Base-by-base conservation (phyloP, 1,140 invertebrate species). In the Scaptodrosophila lebanonensis region DNA sequence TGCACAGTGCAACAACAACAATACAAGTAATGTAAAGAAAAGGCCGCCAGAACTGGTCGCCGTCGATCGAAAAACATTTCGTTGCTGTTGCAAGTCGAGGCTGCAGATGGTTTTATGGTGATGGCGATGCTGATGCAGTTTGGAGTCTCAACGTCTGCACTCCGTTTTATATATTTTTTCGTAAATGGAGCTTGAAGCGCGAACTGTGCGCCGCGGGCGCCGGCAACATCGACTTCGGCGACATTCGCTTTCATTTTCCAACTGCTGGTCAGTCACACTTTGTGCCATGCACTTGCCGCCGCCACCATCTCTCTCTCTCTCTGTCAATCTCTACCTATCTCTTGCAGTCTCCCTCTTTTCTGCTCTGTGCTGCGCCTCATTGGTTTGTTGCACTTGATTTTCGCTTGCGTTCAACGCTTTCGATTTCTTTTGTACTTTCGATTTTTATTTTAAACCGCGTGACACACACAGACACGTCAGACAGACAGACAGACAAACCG, bases 211-310 rank as follows among this genome's bases (percentile, higher is more conserved):
- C 73, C 58, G 58, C 72, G 66, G 73, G 73, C 72, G 75, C 72
- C 70, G 70, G 35, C 32, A 15, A 59, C 58, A 29, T 38, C 16
- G 17, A 66, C 44, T 11, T 47, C 56, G 47, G 59, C 72, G 73
- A 77, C 72, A 77, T 77, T 77, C 73, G 72, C 73, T 79, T 77
- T 77, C 73, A 73, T 77, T 77, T 77, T 49, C 32, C 61, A 39
- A 36, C 40, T 58, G 67, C 48, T 79, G 72, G 73, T 77, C 73
- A 73, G 54, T 68, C 64, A 66, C 64, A 73, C 51, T 69, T 65
- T 22, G n/a, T 57, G 35, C 42, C 58, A 48, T 61, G 58, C 52
- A 62, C 59, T 62, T 62, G 52, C 27, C 44, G 43, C 53, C 33
- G 13, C 39, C 53, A 20, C 3, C 22, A 8, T 3, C 22, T 25